These are phyloP conservation scores for Hetaerina titia DNA, from an alignment of 2,888 invertebrate genomes.

Conservation along the genomic window DNA sequence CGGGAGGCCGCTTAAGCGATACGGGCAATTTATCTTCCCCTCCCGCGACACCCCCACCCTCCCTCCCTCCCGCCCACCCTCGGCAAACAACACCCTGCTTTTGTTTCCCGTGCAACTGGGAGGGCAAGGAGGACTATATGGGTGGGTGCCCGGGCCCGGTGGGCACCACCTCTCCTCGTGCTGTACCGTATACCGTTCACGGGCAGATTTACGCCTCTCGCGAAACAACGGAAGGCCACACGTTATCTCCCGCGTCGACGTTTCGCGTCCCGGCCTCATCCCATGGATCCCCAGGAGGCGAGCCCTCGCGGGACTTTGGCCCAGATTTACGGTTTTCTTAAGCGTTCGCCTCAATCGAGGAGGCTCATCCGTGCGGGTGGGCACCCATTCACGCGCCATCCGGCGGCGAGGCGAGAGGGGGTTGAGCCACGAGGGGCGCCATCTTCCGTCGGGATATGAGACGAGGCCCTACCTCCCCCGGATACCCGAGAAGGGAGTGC, in stretches of 20 bases:
- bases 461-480: too few relatives aligned
- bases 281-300: too few relatives aligned
- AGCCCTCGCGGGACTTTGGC: too few relatives aligned
- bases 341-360: too few relatives aligned
- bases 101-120: background rate
- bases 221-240: background rate
- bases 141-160: background rate
- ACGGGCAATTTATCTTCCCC: constrained; percentile 32
- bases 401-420: too few relatives aligned
- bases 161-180: background rate
- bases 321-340: too few relatives aligned
- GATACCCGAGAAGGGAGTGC: too few relatives aligned
- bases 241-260: background rate
- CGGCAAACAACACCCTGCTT: background rate
- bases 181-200: background rate
- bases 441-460: too few relatives aligned
- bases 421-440: too few relatives aligned
- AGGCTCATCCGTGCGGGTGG: too few relatives aligned
- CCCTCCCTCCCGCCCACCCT: background rate
- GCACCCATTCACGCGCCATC: too few relatives aligned
- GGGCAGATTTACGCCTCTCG: background rate
- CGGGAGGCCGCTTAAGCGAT: constrained; percentile 20
- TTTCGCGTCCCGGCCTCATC: background rate
- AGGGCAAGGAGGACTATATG: too few relatives aligned
- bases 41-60: background rate